Evolutionary conservation across 2,888 invertebrate genomes (phyloP), one percentile per base, ranked within the genome.

Genomic region (Lithodes maja): DNA sequence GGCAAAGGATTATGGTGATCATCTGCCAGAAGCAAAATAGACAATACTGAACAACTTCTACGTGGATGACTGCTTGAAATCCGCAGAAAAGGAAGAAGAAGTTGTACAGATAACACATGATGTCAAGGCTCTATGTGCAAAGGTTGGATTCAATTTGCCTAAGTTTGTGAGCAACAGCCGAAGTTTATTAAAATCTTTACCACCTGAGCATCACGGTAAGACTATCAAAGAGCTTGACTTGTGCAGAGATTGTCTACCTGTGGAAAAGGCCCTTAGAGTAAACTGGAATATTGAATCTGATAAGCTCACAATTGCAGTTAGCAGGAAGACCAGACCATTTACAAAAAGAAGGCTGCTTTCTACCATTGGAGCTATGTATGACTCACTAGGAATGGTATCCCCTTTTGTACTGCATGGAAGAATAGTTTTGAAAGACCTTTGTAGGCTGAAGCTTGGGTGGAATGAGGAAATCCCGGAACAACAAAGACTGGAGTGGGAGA

Each of bases 201-300:
- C 33, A 5, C 3, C n/a, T n/a, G n/a, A 12, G 12, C n/a, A 71
- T 17, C 12, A 17, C 12, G 71, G 71, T 71, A 71, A 71, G n/a
- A n/a, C 71, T 71, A n/a, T 71, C 12, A 12, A n/a, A 71, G 71
- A 71, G n/a, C 71, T 71, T 71, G 17, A 71, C 71, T 71, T 71
- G 71, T 12, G 17, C 15, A 71, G 3, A n/a, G 71, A 71, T 71
- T 5, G n/a, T 12, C 17, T 71, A 3, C 5, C 71, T 17, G n/a
- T 71, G 71, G 5, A 71, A 71, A 71, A n/a, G 17, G 71, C n/a
- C 1, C 17, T 71, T 5, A 5, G 71, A 5, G 3, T 71, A n/a
- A n/a, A 5, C 1, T 71, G 71, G 71, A 17, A 71, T 5, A 71
- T 2, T 5, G 17, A 71, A 50, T 52, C 50, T 50, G 77, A n/a